Evolutionary conservation across 2,113 vertebrate genomes (phyloP).

Genomic region (Notechis scutatus): DNA sequence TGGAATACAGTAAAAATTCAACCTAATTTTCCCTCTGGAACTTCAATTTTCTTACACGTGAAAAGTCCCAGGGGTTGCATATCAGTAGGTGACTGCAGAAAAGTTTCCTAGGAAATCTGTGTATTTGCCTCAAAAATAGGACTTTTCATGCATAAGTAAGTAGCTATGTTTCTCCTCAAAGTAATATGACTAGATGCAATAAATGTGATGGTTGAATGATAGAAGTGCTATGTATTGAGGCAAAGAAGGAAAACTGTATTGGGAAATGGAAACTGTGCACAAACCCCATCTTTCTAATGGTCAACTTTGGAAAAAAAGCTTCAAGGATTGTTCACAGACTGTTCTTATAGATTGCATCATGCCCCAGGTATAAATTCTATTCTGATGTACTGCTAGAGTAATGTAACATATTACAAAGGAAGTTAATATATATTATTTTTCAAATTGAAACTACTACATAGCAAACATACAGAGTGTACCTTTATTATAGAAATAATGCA

Average conservation of each 20-base stretch:
- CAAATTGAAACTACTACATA: neutral
- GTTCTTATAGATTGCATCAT: neutral
- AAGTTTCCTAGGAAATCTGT: neutral
- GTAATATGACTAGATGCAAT: neutral
- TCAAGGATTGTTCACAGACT: neutral
- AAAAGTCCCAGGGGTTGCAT: neutral
- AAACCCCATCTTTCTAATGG: neutral
- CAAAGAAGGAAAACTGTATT: neutral
- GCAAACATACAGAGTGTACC: slow-evolving; percentile 16
- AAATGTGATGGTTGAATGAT: neutral
- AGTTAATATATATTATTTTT: neutral
- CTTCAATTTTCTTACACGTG: neutral
- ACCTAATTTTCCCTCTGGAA: neutral
- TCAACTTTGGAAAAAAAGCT: neutral
- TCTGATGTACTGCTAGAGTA: neutral
- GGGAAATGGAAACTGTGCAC: neutral
- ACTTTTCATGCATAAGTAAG: neutral
- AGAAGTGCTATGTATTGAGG: neutral
- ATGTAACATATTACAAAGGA: slow-evolving; percentile 18
- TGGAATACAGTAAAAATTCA: neutral
- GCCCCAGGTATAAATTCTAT: neutral
- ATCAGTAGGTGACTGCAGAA: neutral
- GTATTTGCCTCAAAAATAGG: neutral
- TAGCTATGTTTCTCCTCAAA: neutral
- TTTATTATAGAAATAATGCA: neutral